Conservation (phyloP, 2,888 invertebrate species). For the Graphium colonna region DNA sequence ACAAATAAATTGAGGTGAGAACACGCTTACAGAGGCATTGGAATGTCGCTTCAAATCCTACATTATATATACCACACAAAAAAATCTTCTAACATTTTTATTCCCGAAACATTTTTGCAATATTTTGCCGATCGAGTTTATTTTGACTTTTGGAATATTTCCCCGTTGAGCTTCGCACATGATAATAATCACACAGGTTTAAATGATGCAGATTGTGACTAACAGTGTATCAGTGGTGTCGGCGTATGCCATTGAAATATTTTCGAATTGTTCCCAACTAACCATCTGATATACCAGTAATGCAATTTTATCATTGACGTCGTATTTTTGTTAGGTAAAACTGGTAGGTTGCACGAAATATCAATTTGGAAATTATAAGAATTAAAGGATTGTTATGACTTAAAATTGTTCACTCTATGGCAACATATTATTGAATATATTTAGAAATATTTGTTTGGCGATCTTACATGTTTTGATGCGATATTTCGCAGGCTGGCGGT, state of each 20-base stretch:
- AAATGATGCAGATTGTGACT: slow-evolving; percentile 28
- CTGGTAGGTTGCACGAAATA: too few species aligned
- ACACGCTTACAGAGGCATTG: slow-evolving; percentile 47
- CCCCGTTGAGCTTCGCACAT: slow-evolving; percentile 49
- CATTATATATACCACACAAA: slow-evolving; percentile 33
- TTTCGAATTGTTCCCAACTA: slow-evolving; percentile 5
- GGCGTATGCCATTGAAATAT: not conserved
- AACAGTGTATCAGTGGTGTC: slow-evolving; percentile 22
- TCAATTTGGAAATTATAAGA: too few species aligned
- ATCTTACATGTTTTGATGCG: slow-evolving; percentile 26
- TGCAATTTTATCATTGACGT: slow-evolving; percentile 15
- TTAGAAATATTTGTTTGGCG: not conserved
- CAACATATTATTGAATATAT: too few species aligned
- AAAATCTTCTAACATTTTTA: slow-evolving; percentile 29
- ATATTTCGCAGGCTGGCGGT: slow-evolving; percentile 72
- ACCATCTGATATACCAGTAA: slow-evolving; percentile 3
- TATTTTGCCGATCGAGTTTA: slow-evolving; percentile 35
- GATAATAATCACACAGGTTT: slow-evolving; percentile 33
- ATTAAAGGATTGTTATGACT: too few species aligned
- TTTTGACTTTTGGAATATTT: slow-evolving; percentile 35
- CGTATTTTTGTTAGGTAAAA: not conserved
- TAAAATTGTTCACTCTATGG: too few species aligned
- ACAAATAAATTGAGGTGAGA: slow-evolving; percentile 58
- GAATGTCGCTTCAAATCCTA: slow-evolving; percentile 43
- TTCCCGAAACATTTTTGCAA: slow-evolving; percentile 19